Conservation (phyloP, 2,113 vertebrate genomes). For the Apus apus region DNA sequence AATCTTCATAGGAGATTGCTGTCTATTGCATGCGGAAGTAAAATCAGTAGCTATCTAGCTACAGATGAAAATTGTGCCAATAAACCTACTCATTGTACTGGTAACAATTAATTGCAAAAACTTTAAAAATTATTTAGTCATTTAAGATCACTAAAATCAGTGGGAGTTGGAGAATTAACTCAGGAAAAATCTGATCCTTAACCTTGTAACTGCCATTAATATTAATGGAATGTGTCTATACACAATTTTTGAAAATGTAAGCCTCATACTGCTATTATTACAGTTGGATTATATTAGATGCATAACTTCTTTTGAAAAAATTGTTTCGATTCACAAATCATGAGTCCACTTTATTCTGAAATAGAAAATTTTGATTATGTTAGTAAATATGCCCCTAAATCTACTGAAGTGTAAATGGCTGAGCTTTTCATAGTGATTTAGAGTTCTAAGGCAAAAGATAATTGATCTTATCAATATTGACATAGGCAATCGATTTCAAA, state of each 20-base stretch:
- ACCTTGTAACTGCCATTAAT: slow-evolving; percentile 24
- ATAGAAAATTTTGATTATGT: neutral
- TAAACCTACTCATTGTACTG: neutral
- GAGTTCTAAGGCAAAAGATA: neutral
- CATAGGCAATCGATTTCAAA: neutral
- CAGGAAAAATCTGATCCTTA: neutral
- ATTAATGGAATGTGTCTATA: slow-evolving; percentile 5
- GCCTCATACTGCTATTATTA: neutral
- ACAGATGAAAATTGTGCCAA: neutral
- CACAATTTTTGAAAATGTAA: slow-evolving; percentile 9
- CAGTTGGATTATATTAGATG: neutral
- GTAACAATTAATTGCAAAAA: slow-evolving; percentile 26
- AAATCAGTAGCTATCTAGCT: neutral
- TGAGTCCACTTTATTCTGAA: neutral
- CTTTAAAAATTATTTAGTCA: neutral
- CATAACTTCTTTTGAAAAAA: neutral
- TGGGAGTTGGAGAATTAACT: neutral
- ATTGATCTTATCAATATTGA: neutral
- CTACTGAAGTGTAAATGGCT: neutral
- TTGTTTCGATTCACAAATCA: slow-evolving; percentile 21
- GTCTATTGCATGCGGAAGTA: neutral
- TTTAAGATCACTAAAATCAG: neutral
- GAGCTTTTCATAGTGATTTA: neutral
- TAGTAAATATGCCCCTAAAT: slow-evolving; percentile 4
- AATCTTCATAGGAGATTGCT: neutral